Base-by-base conservation (phyloP, 2,797 vertebrate genomes). In the Dallia pectoralis region DNA sequence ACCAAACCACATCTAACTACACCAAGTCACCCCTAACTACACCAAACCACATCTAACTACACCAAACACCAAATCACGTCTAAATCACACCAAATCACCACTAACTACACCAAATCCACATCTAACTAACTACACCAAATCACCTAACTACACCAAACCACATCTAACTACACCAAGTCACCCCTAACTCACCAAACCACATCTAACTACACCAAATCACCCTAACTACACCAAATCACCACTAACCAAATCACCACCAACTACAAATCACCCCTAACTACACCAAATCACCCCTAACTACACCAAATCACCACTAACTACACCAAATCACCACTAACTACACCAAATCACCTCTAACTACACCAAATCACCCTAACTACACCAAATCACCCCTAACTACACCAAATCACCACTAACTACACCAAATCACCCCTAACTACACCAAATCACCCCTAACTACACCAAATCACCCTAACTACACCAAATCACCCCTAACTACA, bases 41-140 rank as follows among this genome's bases (percentile, higher is more conserved):
- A 59, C 53, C 11, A 79, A 81, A 80, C 70, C 75, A 66, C 79
- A 78, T 85, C 79, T 51, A 18, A 19, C 33, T 18, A 49, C 25
- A 59, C 53, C 11, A n/a, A n/a, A n/a, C n/a, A n/a, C n/a, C n/a
- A n/a, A n/a, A n/a, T n/a, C n/a, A n/a, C n/a, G n/a, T n/a, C n/a
- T n/a, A n/a, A n/a, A n/a, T n/a, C n/a, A 79, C 80, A 80, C 70
- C 75, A 66, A 80, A 78, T 85, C 81, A 69, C 79, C 87, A 85
- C 79, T 51, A 18, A 19, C 33, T 18, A 49, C 25, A 59, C 53
- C 11, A n/a, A n/a, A n/a, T n/a, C n/a, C n/a, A n/a, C n/a, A n/a
- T n/a, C n/a, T n/a, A n/a, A n/a, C n/a, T n/a, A n/a, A n/a, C n/a
- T n/a, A 79, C 80, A 80, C 70, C 75, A 66, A 80, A 78, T 85